Evolutionary conservation across 2,797 vertebrate species (phyloP).

Genomic region (Salarias fasciatus): DNA sequence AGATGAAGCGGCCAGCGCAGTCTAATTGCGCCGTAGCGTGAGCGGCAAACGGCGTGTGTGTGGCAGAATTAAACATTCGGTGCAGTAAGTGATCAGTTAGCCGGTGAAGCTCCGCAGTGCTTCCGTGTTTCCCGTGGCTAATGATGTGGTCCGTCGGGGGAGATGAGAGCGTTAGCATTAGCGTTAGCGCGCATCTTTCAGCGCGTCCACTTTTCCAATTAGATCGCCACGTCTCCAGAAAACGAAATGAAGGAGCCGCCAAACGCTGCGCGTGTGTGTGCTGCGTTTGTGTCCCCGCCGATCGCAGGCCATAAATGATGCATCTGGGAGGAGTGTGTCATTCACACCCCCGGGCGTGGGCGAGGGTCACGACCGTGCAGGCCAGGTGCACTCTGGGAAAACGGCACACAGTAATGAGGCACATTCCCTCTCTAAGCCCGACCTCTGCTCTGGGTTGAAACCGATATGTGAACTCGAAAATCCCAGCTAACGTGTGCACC

Average conservation of each 20-base stretch:
- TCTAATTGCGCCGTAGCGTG: too few relatives aligned
- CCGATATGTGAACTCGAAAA: conserved; percentile 58
- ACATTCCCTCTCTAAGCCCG: conserved; percentile 69
- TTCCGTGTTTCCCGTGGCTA: conserved; percentile 50
- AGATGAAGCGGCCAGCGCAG: too few relatives aligned
- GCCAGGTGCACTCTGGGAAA: conserved; percentile 75
- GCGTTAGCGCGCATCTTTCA: conserved; percentile 18
- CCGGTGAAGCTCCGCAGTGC: conserved; percentile 38
- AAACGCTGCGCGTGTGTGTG: conserved; percentile 51
- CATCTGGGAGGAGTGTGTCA: conserved; percentile 63
- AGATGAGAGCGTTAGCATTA: conserved; percentile 27
- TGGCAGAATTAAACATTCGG: conserved; percentile 2
- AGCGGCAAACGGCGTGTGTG: neutral
- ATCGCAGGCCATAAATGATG: conserved; percentile 55
- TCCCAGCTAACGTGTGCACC: conserved; percentile 16
- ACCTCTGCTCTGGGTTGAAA: conserved; percentile 58
- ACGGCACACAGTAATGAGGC: conserved; percentile 77
- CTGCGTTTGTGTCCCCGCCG: conserved; percentile 32
- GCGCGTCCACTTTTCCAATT: conserved; percentile 46
- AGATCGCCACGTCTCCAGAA: conserved; percentile 7
- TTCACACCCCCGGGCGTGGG: conserved; percentile 60
- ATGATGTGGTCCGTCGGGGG: conserved; percentile 58
- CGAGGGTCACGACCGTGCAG: conserved; percentile 59
- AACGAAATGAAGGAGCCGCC: conserved; percentile 21
- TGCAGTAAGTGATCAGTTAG: conserved; percentile 28